Evolutionary conservation across 2,113 vertebrate genomes (phyloP), one percentile per base, ranked within the genome.

Genomic region (Mastomys natalensis): DNA sequence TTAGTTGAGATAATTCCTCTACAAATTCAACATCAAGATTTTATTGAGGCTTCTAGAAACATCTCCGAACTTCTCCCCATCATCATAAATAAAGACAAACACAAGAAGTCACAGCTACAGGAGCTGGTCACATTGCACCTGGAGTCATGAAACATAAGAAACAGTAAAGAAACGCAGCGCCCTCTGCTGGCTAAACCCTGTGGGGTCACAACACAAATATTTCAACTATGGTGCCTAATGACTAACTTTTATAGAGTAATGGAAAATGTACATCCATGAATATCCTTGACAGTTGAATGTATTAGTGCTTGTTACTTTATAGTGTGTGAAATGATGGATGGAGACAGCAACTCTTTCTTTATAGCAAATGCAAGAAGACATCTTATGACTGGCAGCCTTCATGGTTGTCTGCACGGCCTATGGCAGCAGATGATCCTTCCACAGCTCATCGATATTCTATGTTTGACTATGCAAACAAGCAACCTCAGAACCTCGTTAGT

Each of bases 101-200:
- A 22, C 82, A 84, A 62, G 12, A 60, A n/a, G 58, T 43, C 81
- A 84, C 13, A 19, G 81, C 24, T 26, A 31, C 7, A 4, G 81
- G 81, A 31, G 81, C n/a, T 62, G 81, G 81, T 84, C 58, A 84
- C 58, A 62, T 84, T 43, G 81, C 7, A 43, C n/a, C 55, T 29
- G 0, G 24, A 43, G 55, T 26, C n/a, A 9, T 3, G 3, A 62
- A 29, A 16, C n/a, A 26, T 24, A 29, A 62, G 81, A 43, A 43
- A 7, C 55, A 17, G 21, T 62, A 22, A 34, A 62, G 34, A 64
- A 40, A 24, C 17, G 70, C 40, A 94, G 53, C 31, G 0, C 73
- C 90, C 90, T 89, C 95, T 96, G 16, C 92, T 95, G 92, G 82
- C 29, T 48, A 51, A 82, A 93, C 86, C 94, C 26, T n/a, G 21